A percentile compares a stretch with the other conserved stretches of the same genome.
Conservation (phyloP, 2,113 vertebrate genomes). For the Pica pica region DNA sequence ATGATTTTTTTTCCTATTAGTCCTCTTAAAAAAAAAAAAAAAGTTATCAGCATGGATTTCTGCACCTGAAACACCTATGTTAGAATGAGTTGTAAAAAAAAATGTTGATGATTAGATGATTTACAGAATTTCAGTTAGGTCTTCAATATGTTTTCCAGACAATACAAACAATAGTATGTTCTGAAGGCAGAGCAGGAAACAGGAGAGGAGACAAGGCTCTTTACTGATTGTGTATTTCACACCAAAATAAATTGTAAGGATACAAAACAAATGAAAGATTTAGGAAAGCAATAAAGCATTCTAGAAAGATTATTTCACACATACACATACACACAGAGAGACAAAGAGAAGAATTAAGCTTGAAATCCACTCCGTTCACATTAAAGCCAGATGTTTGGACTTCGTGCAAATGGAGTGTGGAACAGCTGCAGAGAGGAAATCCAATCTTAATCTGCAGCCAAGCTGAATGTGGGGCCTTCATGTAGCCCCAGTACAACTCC, state of each 20-base stretch:
- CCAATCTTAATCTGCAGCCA: background rate
- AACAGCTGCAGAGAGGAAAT: constrained; percentile 44
- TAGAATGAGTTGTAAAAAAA: background rate
- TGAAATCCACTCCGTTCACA: constrained; percentile 17
- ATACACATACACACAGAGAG: background rate
- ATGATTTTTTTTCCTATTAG: background rate
- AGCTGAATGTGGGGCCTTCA: background rate
- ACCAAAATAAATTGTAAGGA: background rate
- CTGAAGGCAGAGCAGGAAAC: background rate
- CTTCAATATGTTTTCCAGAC: background rate
- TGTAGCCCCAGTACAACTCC: background rate
- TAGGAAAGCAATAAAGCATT: background rate
- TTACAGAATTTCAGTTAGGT: background rate
- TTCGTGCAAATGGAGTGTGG: background rate
- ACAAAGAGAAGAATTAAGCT: constrained; percentile 5
- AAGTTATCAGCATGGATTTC: background rate
- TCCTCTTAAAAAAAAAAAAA: rapidly evolving
- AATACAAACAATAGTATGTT: background rate
- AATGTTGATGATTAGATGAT: background rate
- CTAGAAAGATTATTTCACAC: background rate
- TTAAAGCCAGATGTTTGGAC: constrained; percentile 48
- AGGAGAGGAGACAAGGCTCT: background rate
- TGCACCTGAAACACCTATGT: background rate
- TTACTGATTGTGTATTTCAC: background rate
- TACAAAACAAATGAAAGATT: background rate